These are phyloP conservation scores for Eledona agricola DNA, from an alignment of 2,888 invertebrate genomes.

Conservation along the genomic window DNA sequence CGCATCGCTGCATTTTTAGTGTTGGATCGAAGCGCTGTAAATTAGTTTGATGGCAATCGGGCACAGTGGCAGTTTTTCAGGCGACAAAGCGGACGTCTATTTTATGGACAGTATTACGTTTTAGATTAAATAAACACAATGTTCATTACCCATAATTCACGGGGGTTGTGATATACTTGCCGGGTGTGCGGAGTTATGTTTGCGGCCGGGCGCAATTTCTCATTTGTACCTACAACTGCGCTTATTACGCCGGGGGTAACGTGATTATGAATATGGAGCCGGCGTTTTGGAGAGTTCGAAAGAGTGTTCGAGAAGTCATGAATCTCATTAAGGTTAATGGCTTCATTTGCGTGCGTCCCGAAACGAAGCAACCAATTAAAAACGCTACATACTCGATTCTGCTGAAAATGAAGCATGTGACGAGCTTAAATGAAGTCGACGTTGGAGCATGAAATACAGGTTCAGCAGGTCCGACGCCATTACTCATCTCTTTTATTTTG, in stretches of 20 bases:
- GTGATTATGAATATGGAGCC: conserved; percentile 62
- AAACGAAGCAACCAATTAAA: conserved; percentile 34
- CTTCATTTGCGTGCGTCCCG: conserved; percentile 26
- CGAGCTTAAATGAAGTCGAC: conserved; percentile 63
- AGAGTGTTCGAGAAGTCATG: conserved; percentile 11
- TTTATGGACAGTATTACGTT: conserved; percentile 56
- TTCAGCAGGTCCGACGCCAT: conserved; percentile 63
- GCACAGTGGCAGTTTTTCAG: conserved; percentile 47
- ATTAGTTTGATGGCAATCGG: conserved; percentile 31
- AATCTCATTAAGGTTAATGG: conserved; percentile 33
- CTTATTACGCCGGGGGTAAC: conserved; percentile 59
- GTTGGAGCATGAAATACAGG: conserved; percentile 63
- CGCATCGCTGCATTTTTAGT: too few species aligned
- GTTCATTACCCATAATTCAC: conserved; percentile 61
- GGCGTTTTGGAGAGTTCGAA: too few species aligned
- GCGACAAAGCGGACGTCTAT: conserved; percentile 46
- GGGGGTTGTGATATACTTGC: conserved; percentile 58
- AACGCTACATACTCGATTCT: conserved; percentile 43
- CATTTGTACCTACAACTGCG: conserved; percentile 62
- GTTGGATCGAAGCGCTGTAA: conserved; percentile 20
- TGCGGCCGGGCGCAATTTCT: conserved; percentile 59
- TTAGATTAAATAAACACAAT: conserved; percentile 62
- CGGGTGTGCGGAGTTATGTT: conserved; percentile 58
- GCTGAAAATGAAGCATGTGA: conserved; percentile 59
- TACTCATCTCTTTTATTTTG: conserved; percentile 64